Evolutionary conservation across 1,140 invertebrate genomes (phyloP), one percentile per base, ranked within the genome.

Genomic region (Drosophila bocqueti): DNA sequence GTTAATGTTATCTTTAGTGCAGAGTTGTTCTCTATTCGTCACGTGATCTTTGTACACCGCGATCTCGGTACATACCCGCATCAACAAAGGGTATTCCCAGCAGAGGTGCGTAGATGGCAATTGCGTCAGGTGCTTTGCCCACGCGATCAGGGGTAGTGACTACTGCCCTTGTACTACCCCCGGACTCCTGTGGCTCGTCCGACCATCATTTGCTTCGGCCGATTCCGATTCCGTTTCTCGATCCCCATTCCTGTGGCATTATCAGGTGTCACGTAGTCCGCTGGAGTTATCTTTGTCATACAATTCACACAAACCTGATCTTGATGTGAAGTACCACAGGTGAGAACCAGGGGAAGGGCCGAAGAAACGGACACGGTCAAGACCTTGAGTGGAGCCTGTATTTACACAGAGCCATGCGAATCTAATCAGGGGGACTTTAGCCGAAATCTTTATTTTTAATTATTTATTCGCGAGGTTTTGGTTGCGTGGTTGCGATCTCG

Each of bases 201-300:
- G 54, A 40, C 36, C 54, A 57, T 57, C 52, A 54, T 9, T 34
- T 16, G 15, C 24, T 42, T 29, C 16, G 15, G 11, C 31, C 18
- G n/a, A 21, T 29, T 29, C 45, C 16, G 29, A 72, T 72, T 71
- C 50, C 16, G 31, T 18, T n/a, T 31, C 43, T 43, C 31, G 40
- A 61, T 74, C 72, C 40, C 55, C 34, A 60, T 72, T 73, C 73
- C 54, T 59, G 58, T 16, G 18, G 10, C 46, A 49, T 60, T 76
- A 76, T 76, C 73, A 76, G 73, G 40, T 38, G 74, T 76, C 74
- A 76, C 74, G 74, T 76, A 76, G 60, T 21, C 31, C 67, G 31
- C 46, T 16, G 42, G 47, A 76, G 42, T 76, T 76, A 76, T 76
- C 54, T 66, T 24, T 46, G 10, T 24, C 61, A 36, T n/a, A 43